These are phyloP conservation scores for Zeus faber DNA, from an alignment of 2,113 vertebrate genomes.

Conservation along the genomic window DNA sequence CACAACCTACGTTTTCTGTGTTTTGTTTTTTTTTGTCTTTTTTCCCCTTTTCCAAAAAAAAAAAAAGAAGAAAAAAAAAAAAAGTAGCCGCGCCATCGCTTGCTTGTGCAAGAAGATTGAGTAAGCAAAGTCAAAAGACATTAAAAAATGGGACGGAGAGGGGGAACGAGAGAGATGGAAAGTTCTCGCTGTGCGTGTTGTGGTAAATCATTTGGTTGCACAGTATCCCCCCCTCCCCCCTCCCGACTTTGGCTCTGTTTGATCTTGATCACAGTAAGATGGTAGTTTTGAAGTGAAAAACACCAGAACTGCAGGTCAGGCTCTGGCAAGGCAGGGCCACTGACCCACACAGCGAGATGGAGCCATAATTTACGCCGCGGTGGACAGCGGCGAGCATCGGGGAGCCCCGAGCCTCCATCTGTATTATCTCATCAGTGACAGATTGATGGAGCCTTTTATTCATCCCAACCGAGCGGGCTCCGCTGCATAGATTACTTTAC, in stretches of 20 bases:
- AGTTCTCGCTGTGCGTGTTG: conserved; percentile 77
- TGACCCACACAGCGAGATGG: conserved; percentile 91
- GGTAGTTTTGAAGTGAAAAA: conserved; percentile 98
- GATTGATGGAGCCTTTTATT: conserved; percentile 77
- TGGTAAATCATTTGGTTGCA: conserved; percentile 90
- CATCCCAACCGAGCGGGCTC: conserved; percentile 68
- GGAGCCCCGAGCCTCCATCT: conserved; percentile 77
- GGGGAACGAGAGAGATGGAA: neutral
- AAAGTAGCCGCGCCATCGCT: conserved; percentile 48
- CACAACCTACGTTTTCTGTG: conserved; percentile 59
- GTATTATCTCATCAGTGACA: conserved; percentile 79
- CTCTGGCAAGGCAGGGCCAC: conserved; percentile 83
- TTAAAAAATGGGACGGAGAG: neutral
- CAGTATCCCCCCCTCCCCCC: conserved; percentile 83
- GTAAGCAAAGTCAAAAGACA: conserved; percentile 52
- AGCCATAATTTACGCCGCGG: conserved; percentile 83
- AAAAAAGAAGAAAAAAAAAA: too few relatives aligned
- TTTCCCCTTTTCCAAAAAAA: conserved; percentile 48
- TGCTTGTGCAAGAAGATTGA: conserved; percentile 45
- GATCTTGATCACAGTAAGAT: conserved; percentile 91
- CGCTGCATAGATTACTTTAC: conserved; percentile 52
- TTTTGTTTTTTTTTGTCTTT: conserved; percentile 49
- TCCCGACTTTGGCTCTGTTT: conserved; percentile 89
- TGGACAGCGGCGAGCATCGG: conserved; percentile 79
- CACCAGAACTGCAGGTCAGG: conserved; percentile 94